Evolutionary conservation across 2,113 vertebrate species (phyloP).

Genomic region (Thamnaconus septentrionalis): DNA sequence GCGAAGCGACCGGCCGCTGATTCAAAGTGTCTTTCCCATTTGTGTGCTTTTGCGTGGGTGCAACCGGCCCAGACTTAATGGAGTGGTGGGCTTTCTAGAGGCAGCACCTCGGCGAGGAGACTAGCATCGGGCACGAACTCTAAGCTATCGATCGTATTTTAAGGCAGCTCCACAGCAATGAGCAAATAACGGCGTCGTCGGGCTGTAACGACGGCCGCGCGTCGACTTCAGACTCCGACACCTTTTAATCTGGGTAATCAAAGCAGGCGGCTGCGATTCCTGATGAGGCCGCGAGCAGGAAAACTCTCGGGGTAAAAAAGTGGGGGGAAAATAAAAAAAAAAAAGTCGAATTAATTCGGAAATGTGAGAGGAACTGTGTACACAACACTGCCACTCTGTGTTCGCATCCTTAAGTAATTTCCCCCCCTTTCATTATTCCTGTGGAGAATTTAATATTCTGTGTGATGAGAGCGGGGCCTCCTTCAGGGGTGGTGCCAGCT

Average conservation of each 20-base stretch:
- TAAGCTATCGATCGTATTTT: too few species aligned
- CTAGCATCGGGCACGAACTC: too few species aligned
- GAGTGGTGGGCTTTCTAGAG: too few species aligned
- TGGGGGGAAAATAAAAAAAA: not conserved
- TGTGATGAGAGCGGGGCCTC: constrained; percentile 60
- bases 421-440: constrained; percentile 67
- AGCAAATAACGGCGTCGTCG: too few species aligned
- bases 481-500: constrained; percentile 54
- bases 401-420: constrained; percentile 62
- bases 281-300: not conserved
- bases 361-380: constrained; percentile 46
- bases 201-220: too few species aligned
- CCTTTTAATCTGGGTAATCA: constrained; percentile 46
- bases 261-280: constrained; percentile 34
- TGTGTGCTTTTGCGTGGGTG: too few species aligned
- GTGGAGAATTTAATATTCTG: constrained; percentile 67
- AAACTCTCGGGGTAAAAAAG: constrained; percentile 11
- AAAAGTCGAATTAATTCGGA: constrained; percentile 51
- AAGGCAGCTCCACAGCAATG: too few species aligned
- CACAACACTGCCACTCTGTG: constrained; percentile 41
- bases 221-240: constrained; percentile 1
- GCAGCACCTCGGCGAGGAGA: too few species aligned
- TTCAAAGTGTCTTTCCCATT: too few species aligned
- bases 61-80: too few species aligned
- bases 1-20: too few species aligned